Evolutionary conservation across 2,113 vertebrate genomes (phyloP).

Genomic region (Drymodes brunneopygia): DNA sequence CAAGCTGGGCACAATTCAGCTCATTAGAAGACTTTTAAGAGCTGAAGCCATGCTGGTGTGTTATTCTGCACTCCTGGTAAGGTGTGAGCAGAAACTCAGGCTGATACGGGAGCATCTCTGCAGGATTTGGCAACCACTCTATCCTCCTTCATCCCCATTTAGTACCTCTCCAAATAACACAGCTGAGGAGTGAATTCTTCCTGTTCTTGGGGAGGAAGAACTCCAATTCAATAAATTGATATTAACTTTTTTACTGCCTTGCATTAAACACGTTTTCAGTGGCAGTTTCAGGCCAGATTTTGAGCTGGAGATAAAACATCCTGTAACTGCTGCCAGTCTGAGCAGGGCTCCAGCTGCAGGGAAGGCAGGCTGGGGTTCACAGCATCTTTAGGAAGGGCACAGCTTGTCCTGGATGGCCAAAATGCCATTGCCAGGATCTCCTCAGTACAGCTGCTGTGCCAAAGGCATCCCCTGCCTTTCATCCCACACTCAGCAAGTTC

Average conservation of each 20-base stretch:
- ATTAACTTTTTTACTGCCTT: not conserved
- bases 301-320: not conserved
- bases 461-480: not conserved
- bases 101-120: not conserved
- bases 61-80: not conserved
- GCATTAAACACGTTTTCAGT: not conserved
- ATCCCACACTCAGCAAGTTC: not conserved
- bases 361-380: not conserved
- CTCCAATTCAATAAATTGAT: not conserved
- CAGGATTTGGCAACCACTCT: not conserved
- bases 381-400: not conserved
- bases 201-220: not conserved
- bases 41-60: not conserved
- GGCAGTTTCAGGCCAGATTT: not conserved
- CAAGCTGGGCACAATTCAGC: not conserved
- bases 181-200: not conserved
- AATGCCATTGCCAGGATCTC: not conserved
- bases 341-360: not conserved
- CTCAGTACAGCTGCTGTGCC: not conserved
- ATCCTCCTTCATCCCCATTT: not conserved
- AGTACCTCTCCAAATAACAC: not conserved
- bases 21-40: not conserved
- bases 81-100: not conserved
- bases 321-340: not conserved
- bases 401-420: not conserved